These are phyloP conservation scores for Apis dorsata DNA, from an alignment of 1,140 invertebrate species.

Conservation along the genomic window DNA sequence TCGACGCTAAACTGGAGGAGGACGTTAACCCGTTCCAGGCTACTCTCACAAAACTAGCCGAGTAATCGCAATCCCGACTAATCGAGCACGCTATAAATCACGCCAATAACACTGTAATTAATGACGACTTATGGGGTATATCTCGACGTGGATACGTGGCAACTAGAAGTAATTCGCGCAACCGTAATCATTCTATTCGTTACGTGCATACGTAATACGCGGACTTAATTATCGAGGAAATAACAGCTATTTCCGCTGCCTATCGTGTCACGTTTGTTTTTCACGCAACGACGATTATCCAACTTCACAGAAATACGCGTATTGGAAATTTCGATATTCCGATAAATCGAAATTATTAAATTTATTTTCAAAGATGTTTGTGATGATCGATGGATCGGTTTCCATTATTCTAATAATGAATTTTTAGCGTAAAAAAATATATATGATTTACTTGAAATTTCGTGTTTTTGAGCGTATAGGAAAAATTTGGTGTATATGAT, in stretches of 20 bases:
- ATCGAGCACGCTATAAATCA: constrained; percentile 44
- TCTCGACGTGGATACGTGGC: not conserved
- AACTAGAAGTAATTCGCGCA: constrained; percentile 27
- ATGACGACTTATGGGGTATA: constrained; percentile 37
- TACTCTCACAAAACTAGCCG: not conserved
- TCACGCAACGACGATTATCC: not conserved
- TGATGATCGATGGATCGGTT: too few species aligned
- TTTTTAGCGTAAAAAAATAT: too few species aligned
- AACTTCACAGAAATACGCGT: too few species aligned
- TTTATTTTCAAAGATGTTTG: too few species aligned
- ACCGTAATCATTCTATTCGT: constrained; percentile 15
- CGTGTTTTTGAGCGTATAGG: too few species aligned
- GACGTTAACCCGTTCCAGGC: too few species aligned
- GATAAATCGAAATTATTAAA: too few species aligned
- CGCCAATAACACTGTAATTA: constrained; percentile 38
- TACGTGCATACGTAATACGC: constrained; percentile 10
- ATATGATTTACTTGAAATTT: too few species aligned
- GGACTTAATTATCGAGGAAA: constrained; percentile 33
- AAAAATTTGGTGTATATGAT: too few species aligned
- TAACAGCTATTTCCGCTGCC: not conserved
- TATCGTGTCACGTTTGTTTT: not conserved
- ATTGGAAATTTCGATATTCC: too few species aligned
- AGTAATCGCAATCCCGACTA: constrained; percentile 56
- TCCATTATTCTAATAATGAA: too few species aligned
- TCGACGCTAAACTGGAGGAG: too few species aligned